Conservation (phyloP, 2,797 vertebrate genomes). For the Rachycentron canadum region DNA sequence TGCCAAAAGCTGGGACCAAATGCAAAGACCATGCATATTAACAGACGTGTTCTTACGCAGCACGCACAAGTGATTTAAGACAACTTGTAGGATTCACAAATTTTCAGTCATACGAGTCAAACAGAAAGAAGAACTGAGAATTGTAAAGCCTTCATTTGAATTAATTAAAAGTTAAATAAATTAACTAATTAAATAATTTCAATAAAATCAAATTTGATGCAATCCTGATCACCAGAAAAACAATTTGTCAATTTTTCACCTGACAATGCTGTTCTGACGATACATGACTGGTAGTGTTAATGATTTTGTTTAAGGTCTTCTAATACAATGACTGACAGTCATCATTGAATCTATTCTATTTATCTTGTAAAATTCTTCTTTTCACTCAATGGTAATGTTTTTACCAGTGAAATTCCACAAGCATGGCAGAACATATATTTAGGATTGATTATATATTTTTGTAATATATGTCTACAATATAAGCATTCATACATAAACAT, state of each 20-base stretch:
- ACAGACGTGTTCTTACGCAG: not conserved
- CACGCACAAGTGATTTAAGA: no score
- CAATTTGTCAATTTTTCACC: not conserved
- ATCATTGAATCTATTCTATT: no score
- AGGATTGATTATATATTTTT: no score
- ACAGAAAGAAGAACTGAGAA: not conserved
- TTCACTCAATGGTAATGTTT: not conserved
- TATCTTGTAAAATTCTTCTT: not conserved
- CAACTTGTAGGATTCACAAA: no score
- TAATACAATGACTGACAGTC: not conserved
- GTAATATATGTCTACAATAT: no score
- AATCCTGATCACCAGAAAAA: not conserved
- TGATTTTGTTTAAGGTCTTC: not conserved
- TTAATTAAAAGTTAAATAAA: not conserved
- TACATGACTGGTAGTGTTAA: not conserved
- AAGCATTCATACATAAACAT: no score
- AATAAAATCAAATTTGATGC: not conserved
- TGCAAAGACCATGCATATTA: not conserved
- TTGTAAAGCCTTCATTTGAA: not conserved
- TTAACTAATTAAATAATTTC: no score
- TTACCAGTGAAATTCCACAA: not conserved
- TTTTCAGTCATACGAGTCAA: not conserved
- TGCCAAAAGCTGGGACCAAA: no score
- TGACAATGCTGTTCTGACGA: not conserved
- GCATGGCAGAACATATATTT: not conserved